phyloP scores from a whole-genome alignment of 2,113 vertebrate species.

The Lethenteron camtschaticum region DNA sequence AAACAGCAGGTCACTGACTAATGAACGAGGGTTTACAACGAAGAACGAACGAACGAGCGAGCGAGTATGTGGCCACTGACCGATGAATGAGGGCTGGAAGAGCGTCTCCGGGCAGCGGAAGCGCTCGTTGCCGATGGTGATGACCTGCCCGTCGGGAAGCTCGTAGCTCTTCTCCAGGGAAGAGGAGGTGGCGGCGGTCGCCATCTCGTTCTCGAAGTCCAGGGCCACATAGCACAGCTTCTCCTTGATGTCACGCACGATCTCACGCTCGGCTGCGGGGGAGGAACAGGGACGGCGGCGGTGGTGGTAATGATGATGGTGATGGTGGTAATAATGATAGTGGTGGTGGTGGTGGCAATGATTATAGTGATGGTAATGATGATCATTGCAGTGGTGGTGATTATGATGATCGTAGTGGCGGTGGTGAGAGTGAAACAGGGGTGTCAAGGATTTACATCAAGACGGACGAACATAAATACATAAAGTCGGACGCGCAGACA shows the following conservation, averaged over 20 bases:
- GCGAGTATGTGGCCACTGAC: conserved; percentile 20
- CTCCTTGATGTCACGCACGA: conserved; percentile 99
- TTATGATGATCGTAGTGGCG: too few species aligned
- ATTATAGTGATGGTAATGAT: too few species aligned
- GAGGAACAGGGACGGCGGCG: conserved; percentile 5
- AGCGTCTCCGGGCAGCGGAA: conserved; percentile 99
- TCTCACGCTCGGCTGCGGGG: conserved; percentile 77
- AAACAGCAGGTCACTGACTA: too few species aligned
- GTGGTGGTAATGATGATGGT: not conserved
- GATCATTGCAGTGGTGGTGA: too few species aligned
- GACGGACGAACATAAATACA: too few species aligned
- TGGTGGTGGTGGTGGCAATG: too few species aligned
- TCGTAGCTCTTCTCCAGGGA: conserved; percentile 98
- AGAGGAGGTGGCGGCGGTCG: conserved; percentile 88
- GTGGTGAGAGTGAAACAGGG: too few species aligned
- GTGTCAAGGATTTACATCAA: too few species aligned
- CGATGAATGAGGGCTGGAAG: conserved; percentile 98
- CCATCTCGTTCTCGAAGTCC: conserved; percentile 99
- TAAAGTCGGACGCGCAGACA: too few species aligned
- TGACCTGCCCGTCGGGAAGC: conserved; percentile 94
- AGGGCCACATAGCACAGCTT: conserved; percentile 97
- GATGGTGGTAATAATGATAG: not conserved
- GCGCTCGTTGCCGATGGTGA: conserved; percentile 97
- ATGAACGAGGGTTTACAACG: too few species aligned
- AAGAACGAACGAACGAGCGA: not conserved